These are phyloP conservation scores for Ptilodon capucinus DNA, from an alignment of 2,888 invertebrate genomes.

Conservation along the genomic window DNA sequence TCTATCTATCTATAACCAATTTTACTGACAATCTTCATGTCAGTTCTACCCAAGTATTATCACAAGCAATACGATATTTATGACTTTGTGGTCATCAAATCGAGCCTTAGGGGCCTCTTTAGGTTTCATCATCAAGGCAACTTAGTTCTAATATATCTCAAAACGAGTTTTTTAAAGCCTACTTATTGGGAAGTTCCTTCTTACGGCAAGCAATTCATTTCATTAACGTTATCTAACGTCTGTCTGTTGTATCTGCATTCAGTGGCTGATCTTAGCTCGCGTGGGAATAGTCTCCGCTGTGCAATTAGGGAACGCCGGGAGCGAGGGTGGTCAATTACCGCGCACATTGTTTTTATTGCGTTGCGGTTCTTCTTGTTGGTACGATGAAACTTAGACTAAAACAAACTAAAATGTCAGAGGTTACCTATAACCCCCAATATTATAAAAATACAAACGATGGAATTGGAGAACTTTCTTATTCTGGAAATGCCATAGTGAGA, in stretches of 20 bases:
- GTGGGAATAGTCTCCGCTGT: conserved; percentile 71
- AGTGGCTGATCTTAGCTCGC: conserved; percentile 55
- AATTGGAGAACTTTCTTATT: too few relatives aligned
- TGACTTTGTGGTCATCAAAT: not conserved
- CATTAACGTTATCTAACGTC: conserved; percentile 63
- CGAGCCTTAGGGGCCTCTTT: not conserved
- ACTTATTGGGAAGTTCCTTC: not conserved
- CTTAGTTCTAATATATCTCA: not conserved
- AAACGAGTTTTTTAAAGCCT: not conserved
- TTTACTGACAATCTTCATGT: too few relatives aligned
- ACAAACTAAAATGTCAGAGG: conserved; percentile 17
- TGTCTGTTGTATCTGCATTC: conserved; percentile 29
- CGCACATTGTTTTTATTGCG: conserved; percentile 59
- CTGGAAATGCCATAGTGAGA: too few relatives aligned
- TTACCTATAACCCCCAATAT: too few relatives aligned
- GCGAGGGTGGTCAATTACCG: conserved; percentile 70
- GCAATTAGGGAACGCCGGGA: conserved; percentile 76
- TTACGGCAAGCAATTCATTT: conserved; percentile 49
- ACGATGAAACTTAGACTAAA: conserved; percentile 49
- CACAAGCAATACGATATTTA: not conserved
- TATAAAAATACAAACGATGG: too few relatives aligned
- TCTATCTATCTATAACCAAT: too few relatives aligned
- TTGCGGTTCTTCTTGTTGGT: conserved; percentile 61
- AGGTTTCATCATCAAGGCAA: too few relatives aligned
- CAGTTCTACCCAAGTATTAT: too few relatives aligned